Percentiles rank a stretch among this genome's conserved stretches.
phyloP scores from a whole-genome alignment of 2,888 invertebrate genomes.

The Caenorhabditis sp. region DNA sequence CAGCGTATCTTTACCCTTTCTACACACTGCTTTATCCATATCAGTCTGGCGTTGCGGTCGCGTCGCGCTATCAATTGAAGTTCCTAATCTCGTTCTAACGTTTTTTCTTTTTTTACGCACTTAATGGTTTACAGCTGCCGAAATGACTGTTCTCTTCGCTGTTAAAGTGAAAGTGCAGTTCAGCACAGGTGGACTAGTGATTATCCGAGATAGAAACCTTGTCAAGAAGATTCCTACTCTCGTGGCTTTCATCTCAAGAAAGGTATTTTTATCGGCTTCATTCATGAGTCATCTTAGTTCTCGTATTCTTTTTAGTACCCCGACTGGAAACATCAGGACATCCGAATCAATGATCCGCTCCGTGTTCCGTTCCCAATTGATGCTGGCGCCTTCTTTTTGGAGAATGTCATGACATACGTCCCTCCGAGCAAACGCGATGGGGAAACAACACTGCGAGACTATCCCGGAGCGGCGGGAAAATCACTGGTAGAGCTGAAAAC shows the following conservation, averaged over 20 bases:
- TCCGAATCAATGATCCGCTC: not conserved
- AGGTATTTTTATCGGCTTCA: not conserved
- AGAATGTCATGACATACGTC: not conserved
- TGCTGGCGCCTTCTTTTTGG: not conserved
- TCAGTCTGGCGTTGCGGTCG: not conserved
- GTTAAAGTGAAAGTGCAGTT: not conserved
- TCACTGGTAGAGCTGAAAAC: not conserved
- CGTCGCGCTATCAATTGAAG: not conserved
- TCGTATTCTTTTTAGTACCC: not conserved
- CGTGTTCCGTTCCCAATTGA: not conserved
- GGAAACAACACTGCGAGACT: not conserved
- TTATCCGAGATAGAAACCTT: not conserved
- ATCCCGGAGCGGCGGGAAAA: not conserved
- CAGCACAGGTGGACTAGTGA: not conserved
- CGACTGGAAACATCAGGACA: not conserved
- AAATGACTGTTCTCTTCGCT: not conserved
- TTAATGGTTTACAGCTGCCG: not conserved
- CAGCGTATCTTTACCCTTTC: slow-evolving; percentile 1
- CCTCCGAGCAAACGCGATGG: not conserved
- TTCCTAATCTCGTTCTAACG: not conserved
- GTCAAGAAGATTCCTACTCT: not conserved
- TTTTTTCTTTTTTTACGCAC: not conserved
- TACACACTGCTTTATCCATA: not conserved
- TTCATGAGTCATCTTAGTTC: not conserved
- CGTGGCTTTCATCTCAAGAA: not conserved